phyloP scores from a whole-genome alignment of 2,888 invertebrate genomes.

The Apamea epomidion region DNA sequence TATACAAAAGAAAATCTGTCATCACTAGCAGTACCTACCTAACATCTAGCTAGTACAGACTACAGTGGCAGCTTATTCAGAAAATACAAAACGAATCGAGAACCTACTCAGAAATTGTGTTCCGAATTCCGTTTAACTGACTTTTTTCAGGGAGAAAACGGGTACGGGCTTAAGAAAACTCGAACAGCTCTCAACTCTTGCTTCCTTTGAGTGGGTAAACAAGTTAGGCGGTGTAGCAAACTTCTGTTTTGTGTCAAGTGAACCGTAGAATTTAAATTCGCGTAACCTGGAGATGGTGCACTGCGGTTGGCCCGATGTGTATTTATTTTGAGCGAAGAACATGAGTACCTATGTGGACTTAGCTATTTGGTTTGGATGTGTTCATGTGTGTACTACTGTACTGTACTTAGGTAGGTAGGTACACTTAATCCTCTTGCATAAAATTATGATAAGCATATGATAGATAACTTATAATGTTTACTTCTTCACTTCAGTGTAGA shows the following conservation, averaged over 20 bases:
- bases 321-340: conserved; percentile 58
- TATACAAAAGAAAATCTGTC: neutral
- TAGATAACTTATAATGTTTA: neutral
- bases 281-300: conserved; percentile 59
- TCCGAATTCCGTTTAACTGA: conserved; percentile 50
- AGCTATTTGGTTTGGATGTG: conserved; percentile 20
- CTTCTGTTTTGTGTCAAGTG: conserved; percentile 70
- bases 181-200: conserved; percentile 66
- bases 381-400: neutral
- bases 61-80: neutral
- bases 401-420: neutral
- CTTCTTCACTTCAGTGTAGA: neutral
- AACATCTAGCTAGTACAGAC: neutral
- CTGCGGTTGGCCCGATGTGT: conserved; percentile 60
- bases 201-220: conserved; percentile 71
- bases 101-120: conserved; percentile 50
- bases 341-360: conserved; percentile 35
- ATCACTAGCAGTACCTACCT: neutral
- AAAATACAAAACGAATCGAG: conserved; percentile 25
- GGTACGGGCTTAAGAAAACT: conserved; percentile 66
- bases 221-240: conserved; percentile 69
- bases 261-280: conserved; percentile 69
- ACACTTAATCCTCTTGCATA: neutral
- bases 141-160: conserved; percentile 60
- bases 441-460: neutral